Conservation (phyloP, 2,113 vertebrate species). For the Papio anubis region DNA sequence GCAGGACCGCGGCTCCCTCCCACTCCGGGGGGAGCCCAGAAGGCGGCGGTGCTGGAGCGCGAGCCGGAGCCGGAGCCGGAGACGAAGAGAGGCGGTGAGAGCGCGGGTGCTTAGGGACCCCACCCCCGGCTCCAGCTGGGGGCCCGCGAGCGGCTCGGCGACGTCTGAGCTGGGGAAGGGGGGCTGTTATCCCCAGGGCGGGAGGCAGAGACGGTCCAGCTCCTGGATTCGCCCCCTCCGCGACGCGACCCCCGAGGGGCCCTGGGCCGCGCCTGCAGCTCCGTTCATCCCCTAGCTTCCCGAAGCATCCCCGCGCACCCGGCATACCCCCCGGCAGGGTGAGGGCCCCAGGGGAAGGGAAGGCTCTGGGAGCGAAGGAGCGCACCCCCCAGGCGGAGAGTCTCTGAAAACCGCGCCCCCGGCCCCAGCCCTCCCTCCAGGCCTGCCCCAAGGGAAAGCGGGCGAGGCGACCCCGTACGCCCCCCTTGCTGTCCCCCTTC, state of each 20-base stretch:
- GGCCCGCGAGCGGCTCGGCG: background rate
- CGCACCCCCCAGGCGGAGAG: background rate
- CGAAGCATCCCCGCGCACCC: background rate
- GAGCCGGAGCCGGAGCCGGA: background rate
- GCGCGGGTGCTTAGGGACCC: constrained; percentile 16
- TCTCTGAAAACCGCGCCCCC: background rate
- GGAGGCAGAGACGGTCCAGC: background rate
- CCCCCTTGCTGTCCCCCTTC: constrained; percentile 7
- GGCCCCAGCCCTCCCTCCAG: background rate
- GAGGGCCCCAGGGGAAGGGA: background rate
- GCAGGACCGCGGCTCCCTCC: constrained; percentile 32
- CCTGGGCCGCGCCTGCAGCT: constrained; percentile 46
- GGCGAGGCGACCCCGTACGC: background rate
- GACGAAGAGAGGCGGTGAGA: constrained; percentile 53
- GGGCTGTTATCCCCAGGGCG: background rate
- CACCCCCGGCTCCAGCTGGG: constrained; percentile 42
- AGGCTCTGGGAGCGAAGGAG: background rate
- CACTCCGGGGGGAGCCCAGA: background rate
- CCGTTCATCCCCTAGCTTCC: background rate
- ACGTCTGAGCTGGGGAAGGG: background rate
- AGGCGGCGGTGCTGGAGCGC: constrained; percentile 28
- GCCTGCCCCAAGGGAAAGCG: background rate
- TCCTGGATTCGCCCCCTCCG: background rate
- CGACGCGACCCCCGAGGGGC: constrained; percentile 45
- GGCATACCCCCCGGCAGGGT: background rate